Evolutionary conservation across 2,797 vertebrate species (phyloP).

Genomic region (Arnoldichthys spilopterus): DNA sequence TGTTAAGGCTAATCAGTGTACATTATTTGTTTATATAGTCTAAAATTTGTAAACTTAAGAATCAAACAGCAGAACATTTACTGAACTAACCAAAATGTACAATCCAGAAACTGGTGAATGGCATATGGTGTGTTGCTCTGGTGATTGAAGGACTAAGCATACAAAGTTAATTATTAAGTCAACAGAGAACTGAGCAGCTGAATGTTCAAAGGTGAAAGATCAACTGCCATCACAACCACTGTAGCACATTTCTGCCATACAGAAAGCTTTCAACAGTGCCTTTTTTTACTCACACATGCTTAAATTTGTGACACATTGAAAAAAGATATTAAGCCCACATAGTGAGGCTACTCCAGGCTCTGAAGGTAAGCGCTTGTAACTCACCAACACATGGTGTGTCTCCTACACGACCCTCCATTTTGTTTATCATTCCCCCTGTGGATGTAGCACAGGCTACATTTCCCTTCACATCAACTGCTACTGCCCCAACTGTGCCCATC

Average conservation of each 20-base stretch:
- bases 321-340: too few relatives aligned
- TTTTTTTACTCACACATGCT: neutral
- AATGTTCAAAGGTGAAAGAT: slow-evolving; percentile 47
- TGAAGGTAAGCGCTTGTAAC: slow-evolving; percentile 40
- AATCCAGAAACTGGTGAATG: neutral
- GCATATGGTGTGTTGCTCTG: neutral
- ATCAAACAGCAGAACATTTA: neutral
- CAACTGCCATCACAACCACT: slow-evolving; percentile 25
- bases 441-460: slow-evolving; percentile 86
- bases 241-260: neutral
- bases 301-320: too few relatives aligned
- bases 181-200: slow-evolving; percentile 37
- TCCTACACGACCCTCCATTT: slow-evolving; percentile 87
- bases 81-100: neutral
- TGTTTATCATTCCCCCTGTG: slow-evolving; percentile 84
- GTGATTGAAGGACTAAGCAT: slow-evolving; percentile 8
- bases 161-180: slow-evolving; percentile 56
- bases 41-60: neutral
- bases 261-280: neutral
- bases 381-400: slow-evolving; percentile 89
- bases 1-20: too few relatives aligned
- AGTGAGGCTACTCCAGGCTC: neutral
- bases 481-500: slow-evolving; percentile 86
- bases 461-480: slow-evolving; percentile 82
- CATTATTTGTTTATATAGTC: neutral